A percentile compares a stretch with the other conserved stretches of the same genome.
These are phyloP conservation scores for Triplophysa bombifrons DNA, from an alignment of 2,797 vertebrate species.

Conservation along the genomic window DNA sequence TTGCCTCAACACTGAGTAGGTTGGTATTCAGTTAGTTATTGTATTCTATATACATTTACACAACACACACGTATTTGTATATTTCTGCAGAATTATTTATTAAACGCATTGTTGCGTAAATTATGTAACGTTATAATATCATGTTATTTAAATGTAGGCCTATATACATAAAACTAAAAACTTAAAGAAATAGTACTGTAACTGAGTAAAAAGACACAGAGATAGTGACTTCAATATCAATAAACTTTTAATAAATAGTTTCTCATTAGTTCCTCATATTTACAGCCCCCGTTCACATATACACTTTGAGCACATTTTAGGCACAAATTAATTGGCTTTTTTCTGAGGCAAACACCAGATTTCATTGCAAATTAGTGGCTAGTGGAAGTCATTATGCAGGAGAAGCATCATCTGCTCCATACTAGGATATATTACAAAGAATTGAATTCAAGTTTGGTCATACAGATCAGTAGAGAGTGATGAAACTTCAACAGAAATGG, in stretches of 20 bases:
- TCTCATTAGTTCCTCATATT: conserved; percentile 83
- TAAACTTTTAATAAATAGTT: conserved; percentile 88
- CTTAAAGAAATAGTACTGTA: too few relatives aligned
- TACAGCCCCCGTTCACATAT: conserved; percentile 77
- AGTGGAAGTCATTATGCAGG: conserved; percentile 57
- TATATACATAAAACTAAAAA: too few relatives aligned
- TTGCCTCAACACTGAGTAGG: too few relatives aligned
- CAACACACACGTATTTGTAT: too few relatives aligned
- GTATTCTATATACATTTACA: too few relatives aligned
- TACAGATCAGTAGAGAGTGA: conserved; percentile 41
- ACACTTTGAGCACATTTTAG: conserved; percentile 77
- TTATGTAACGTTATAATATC: too few relatives aligned
- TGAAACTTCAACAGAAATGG: conserved; percentile 8
- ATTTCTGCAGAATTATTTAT: too few relatives aligned
- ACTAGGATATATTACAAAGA: neutral
- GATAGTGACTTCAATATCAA: conserved; percentile 58
- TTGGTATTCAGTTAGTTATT: too few relatives aligned
- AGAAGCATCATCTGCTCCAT: neutral
- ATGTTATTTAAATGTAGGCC: too few relatives aligned
- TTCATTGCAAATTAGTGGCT: conserved; percentile 73
- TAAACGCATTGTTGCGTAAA: too few relatives aligned
- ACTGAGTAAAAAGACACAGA: neutral
- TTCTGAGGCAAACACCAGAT: conserved; percentile 73
- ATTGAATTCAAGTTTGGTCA: conserved; percentile 22
- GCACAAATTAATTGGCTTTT: conserved; percentile 75